Conservation (phyloP, 2,113 vertebrate species). For the Apistogramma diplotaenia region DNA sequence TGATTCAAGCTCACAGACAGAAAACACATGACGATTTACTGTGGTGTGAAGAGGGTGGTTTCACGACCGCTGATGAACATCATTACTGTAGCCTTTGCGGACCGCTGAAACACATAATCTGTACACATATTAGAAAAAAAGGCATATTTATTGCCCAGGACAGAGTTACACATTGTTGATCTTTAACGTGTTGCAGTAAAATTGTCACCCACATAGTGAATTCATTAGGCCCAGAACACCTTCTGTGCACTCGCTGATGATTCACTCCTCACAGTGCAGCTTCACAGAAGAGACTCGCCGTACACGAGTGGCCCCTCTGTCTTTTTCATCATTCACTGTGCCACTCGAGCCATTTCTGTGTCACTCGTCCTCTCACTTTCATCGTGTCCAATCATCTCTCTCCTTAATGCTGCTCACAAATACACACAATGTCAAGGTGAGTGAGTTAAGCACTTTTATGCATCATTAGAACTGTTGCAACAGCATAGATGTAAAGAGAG, state of each 20-base stretch:
- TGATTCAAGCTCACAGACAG: conserved; percentile 25
- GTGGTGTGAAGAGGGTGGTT: conserved; percentile 14
- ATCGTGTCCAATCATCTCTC: no score
- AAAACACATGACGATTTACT: conserved; percentile 12
- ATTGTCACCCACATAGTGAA: conserved; percentile 28
- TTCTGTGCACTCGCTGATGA: conserved; percentile 43
- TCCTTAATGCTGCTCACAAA: neutral
- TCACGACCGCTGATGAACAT: neutral
- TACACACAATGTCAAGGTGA: conserved; percentile 59
- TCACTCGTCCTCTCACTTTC: conserved; percentile 25
- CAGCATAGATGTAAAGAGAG: conserved; percentile 35
- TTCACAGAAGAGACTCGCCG: conserved; percentile 10
- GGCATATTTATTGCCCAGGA: neutral
- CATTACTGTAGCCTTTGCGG: neutral
- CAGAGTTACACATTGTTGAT: neutral
- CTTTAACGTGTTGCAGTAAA: conserved; percentile 1
- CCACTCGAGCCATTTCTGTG: conserved; percentile 17
- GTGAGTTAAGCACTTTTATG: conserved; percentile 67
- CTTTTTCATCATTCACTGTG: conserved; percentile 8
- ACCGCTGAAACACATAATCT: neutral
- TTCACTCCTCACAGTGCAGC: conserved; percentile 32
- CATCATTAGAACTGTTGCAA: conserved; percentile 71
- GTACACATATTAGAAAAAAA: neutral
- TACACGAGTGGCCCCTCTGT: conserved; percentile 9
- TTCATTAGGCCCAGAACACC: conserved; percentile 9